Evolutionary conservation across 1,140 invertebrate genomes (phyloP).

Genomic region (Bombus turneri): DNA sequence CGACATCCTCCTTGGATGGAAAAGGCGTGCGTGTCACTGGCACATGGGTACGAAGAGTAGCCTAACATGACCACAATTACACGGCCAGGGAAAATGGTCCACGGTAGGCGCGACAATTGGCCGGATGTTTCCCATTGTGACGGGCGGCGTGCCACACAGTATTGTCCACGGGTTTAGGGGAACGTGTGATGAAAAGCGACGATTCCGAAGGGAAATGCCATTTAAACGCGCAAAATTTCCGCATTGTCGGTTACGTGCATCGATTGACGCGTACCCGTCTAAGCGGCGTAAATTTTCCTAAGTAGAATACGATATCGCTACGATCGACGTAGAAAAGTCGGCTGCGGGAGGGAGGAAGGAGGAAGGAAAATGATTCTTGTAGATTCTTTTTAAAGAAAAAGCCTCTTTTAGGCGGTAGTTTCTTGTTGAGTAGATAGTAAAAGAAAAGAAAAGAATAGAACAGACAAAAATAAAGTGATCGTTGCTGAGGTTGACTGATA

Average conservation of each 20-base stretch:
- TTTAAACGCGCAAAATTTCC: slow-evolving; percentile 62
- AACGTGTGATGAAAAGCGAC: slow-evolving; percentile 69
- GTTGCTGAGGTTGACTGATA: accelerated
- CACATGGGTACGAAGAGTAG: slow-evolving; percentile 33
- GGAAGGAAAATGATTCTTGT: background rate
- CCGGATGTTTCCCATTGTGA: slow-evolving; percentile 79
- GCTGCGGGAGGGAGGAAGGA: no score
- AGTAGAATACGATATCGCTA: slow-evolving; percentile 40
- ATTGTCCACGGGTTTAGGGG: slow-evolving; percentile 71
- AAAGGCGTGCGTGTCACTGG: slow-evolving; percentile 46
- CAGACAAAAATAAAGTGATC: no score
- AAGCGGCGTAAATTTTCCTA: slow-evolving; percentile 13
- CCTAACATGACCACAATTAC: slow-evolving; percentile 69
- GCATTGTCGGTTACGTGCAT: slow-evolving; percentile 51
- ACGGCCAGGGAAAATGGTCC: slow-evolving; percentile 49
- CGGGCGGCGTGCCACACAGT: slow-evolving; percentile 67
- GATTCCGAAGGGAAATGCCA: slow-evolving; percentile 68
- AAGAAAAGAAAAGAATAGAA: no score
- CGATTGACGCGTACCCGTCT: slow-evolving; percentile 35
- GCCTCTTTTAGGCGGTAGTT: no score
- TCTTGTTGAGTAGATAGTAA: no score
- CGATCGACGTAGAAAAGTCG: background rate
- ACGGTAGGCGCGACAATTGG: slow-evolving; percentile 77
- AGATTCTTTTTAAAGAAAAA: no score
- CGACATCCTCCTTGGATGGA: slow-evolving; percentile 3